phyloP scores from a whole-genome alignment of 2,797 vertebrate species.

The Neosilurus mollespiculum region DNA sequence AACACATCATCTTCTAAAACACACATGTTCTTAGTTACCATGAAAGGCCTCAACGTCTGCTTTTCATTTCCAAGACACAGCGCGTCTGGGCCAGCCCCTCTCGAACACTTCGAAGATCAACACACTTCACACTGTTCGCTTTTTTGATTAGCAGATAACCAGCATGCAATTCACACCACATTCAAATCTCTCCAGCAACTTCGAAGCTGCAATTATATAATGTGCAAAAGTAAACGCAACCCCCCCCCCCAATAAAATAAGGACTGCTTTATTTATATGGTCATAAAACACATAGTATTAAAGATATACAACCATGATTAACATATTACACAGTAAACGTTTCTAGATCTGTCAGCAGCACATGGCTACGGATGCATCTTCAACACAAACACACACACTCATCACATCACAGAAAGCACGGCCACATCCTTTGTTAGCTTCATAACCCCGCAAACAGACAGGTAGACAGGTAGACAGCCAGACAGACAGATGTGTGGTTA shows the following conservation, averaged over 20 bases:
- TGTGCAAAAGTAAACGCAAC: not conserved
- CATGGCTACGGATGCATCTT: too few species aligned
- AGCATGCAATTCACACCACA: not conserved
- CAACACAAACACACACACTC: too few species aligned
- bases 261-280: not conserved
- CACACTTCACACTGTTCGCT: not conserved
- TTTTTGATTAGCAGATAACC: not conserved
- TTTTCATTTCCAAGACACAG: conserved; percentile 43
- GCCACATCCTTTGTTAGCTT: conserved; percentile 34
- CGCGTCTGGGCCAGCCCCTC: not conserved
- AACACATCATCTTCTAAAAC: conserved; percentile 52
- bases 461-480: not conserved
- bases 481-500: conserved; percentile 58
- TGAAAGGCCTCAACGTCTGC: conserved; percentile 44
- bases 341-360: too few species aligned
- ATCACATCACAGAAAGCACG: not conserved
- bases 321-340: too few species aligned
- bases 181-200: not conserved
- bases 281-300: not conserved
- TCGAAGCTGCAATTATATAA: not conserved
- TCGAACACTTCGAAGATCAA: not conserved
- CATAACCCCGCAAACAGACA: not conserved
- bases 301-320: not conserved
- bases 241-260: not conserved
- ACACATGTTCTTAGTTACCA: conserved; percentile 48